Evolutionary conservation across 1,140 invertebrate genomes (phyloP).

Genomic region (Vanessa tameamea): DNA sequence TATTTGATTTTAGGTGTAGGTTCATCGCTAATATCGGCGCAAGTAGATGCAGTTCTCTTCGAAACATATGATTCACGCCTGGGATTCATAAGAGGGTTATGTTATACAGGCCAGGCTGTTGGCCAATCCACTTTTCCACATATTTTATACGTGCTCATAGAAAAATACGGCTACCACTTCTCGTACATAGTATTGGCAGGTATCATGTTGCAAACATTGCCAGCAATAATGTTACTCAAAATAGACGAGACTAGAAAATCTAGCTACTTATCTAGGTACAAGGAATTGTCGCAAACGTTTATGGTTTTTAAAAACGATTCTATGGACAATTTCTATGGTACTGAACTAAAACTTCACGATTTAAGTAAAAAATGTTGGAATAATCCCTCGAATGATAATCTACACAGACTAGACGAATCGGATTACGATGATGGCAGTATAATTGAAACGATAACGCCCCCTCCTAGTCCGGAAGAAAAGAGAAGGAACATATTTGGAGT

Average conservation of each 20-base stretch:
- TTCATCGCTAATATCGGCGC: constrained; percentile 71
- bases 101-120: constrained; percentile 68
- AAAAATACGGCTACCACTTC: constrained; percentile 64
- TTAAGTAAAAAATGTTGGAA: constrained; percentile 76
- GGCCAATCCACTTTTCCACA: constrained; percentile 73
- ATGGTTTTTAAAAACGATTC: constrained; percentile 64
- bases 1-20: constrained; percentile 66
- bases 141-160: constrained; percentile 64
- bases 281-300: constrained; percentile 67
- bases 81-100: constrained; percentile 59
- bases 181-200: constrained; percentile 65
- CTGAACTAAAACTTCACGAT: constrained; percentile 71
- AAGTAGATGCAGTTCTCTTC: constrained; percentile 73
- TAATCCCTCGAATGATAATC: constrained; percentile 74
- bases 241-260: constrained; percentile 57
- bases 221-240: constrained; percentile 66
- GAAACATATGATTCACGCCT: constrained; percentile 72
- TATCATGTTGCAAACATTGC: constrained; percentile 72
- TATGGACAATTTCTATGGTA: constrained; percentile 53
- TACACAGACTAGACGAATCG: constrained; percentile 51
- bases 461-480: constrained; percentile 74
- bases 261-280: constrained; percentile 60
- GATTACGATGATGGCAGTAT: constrained; percentile 50
- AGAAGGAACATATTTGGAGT: constrained; percentile 72
- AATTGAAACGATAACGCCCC: constrained; percentile 64